Conservation (phyloP, 2,113 vertebrate genomes). For the Sylvicapra grimmia region DNA sequence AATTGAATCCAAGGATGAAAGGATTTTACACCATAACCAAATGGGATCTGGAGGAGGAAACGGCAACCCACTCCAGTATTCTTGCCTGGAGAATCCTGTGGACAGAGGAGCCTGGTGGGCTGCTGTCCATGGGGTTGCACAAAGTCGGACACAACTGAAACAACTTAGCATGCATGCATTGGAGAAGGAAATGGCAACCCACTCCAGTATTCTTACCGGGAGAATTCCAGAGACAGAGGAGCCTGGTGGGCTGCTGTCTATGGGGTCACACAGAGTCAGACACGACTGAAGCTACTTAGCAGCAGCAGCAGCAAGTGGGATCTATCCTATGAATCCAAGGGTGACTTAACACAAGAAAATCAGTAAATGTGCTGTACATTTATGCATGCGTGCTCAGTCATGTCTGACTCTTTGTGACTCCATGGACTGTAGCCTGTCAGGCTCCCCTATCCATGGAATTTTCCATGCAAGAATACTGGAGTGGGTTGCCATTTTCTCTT, state of each 20-base stretch:
- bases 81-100: background rate
- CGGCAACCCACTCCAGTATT: background rate
- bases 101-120: background rate
- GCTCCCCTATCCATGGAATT: background rate
- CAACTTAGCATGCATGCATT: background rate
- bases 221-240: background rate
- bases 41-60: background rate
- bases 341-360: background rate
- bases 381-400: background rate
- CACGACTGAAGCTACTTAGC: background rate
- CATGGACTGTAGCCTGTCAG: background rate
- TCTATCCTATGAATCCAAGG: background rate
- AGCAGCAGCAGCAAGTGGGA: background rate
- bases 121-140: background rate
- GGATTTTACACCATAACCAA: background rate
- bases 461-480: background rate
- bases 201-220: background rate
- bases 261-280: background rate
- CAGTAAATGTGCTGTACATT: background rate
- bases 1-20: background rate
- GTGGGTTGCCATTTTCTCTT: background rate
- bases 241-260: background rate
- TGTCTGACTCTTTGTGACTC: background rate
- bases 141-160: background rate
- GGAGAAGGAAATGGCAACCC: background rate